Evolutionary conservation across 2,888 invertebrate genomes (phyloP).

Genomic region (Leucoma salicis): DNA sequence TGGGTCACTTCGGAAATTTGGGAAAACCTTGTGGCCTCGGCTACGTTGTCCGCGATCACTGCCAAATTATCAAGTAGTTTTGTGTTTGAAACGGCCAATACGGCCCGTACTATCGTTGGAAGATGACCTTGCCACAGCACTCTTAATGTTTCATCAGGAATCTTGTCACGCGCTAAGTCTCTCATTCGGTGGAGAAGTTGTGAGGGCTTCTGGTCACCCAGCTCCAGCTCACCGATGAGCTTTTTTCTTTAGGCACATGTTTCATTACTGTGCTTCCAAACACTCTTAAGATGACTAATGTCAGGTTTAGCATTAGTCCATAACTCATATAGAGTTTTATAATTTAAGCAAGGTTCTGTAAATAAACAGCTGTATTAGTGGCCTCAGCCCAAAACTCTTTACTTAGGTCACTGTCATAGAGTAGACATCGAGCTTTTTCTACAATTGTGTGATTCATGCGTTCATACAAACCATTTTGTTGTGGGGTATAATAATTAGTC

Average conservation of each 20-base stretch:
- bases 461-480: conserved; percentile 14
- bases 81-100: too few species aligned
- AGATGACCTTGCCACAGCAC: too few species aligned
- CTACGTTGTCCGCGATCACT: too few species aligned
- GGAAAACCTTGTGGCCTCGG: too few species aligned
- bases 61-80: too few species aligned
- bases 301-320: conserved; percentile 8
- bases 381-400: conserved; percentile 19
- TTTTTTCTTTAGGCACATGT: not conserved
- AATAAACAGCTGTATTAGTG: conserved; percentile 1
- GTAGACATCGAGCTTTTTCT: conserved; percentile 10
- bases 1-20: too few species aligned
- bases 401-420: conserved; percentile 8
- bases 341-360: conserved; percentile 1
- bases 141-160: too few species aligned
- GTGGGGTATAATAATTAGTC: conserved; percentile 7
- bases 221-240: too few species aligned
- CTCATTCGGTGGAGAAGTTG: too few species aligned
- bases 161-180: too few species aligned
- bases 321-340: conserved; percentile 5
- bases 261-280: conserved; percentile 2
- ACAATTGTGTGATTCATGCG: conserved; percentile 8
- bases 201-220: too few species aligned
- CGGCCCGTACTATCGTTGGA: too few species aligned
- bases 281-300: conserved; percentile 4